These are phyloP conservation scores for Molossus molossus DNA, from an alignment of 2,797 vertebrate species.

Conservation along the genomic window DNA sequence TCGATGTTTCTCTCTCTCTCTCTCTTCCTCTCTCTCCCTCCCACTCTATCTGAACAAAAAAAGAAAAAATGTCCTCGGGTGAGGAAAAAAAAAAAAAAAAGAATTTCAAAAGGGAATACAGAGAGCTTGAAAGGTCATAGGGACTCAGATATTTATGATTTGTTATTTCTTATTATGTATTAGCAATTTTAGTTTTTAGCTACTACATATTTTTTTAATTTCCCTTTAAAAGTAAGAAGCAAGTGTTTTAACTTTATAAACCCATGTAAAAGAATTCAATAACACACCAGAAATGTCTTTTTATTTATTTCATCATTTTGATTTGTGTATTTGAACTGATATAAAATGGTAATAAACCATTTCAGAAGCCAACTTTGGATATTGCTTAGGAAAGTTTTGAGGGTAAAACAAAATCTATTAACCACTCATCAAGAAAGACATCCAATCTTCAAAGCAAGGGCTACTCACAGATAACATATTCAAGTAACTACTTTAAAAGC, in stretches of 20 bases:
- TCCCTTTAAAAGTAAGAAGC: conserved; percentile 60
- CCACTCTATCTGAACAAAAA: too few species aligned
- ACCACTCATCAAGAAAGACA: conserved; percentile 82
- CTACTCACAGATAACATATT: conserved; percentile 85
- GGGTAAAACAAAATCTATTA: conserved; percentile 85
- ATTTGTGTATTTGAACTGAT: conserved; percentile 88
- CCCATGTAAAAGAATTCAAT: conserved; percentile 78
- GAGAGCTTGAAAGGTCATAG: not conserved
- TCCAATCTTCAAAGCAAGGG: conserved; percentile 85
- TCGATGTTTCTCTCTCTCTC: too few species aligned
- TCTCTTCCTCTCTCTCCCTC: too few species aligned
- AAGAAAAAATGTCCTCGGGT: too few species aligned
- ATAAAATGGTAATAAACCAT: conserved; percentile 86
- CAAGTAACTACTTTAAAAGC: conserved; percentile 89
- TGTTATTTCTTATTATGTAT: not conserved
- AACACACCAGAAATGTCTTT: conserved; percentile 82
- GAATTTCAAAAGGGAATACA: not conserved
- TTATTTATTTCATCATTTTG: conserved; percentile 85
- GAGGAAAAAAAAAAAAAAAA: too few species aligned
- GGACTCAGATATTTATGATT: not conserved
- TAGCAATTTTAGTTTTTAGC: conserved; percentile 51
- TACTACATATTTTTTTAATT: not conserved
- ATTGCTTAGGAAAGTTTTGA: conserved; percentile 84
- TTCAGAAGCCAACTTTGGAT: conserved; percentile 83
- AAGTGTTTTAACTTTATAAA: conserved; percentile 86